Conservation (phyloP, 2,113 vertebrate species). For the Aepyceros melampus region DNA sequence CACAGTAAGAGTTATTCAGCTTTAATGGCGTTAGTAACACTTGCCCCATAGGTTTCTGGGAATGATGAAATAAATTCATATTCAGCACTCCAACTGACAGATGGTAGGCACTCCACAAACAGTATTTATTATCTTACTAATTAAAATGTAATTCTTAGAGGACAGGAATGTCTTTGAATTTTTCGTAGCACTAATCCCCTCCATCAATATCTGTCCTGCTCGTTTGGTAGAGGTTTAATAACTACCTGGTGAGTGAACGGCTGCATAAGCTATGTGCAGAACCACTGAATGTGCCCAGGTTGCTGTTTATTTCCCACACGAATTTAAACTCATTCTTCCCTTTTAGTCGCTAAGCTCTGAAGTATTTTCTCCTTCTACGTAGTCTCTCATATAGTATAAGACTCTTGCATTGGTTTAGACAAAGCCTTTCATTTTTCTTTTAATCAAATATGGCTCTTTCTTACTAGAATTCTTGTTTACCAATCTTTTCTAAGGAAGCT, state of each 20-base stretch:
- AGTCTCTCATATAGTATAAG: background rate
- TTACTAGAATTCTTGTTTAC: background rate
- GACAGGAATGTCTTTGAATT: constrained; percentile 8
- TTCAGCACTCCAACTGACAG: background rate
- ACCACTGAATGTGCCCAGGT: rapidly evolving
- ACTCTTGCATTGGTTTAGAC: background rate
- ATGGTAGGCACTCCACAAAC: background rate
- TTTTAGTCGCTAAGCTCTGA: background rate
- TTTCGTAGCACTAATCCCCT: background rate
- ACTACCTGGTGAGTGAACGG: background rate
- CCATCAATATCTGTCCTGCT: background rate
- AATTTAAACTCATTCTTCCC: background rate
- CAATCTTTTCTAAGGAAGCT: background rate
- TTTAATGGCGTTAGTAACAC: background rate
- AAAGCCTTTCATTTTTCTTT: background rate
- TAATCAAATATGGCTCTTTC: background rate
- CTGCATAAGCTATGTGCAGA: rapidly evolving
- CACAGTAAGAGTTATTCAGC: background rate
- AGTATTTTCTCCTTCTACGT: background rate
- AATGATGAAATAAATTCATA: too few relatives aligned
- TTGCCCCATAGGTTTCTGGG: background rate
- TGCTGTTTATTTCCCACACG: background rate
- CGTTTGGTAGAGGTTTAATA: background rate
- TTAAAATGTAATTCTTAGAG: constrained; percentile 6
- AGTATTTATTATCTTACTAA: background rate